Conservation (phyloP, 2,113 vertebrate genomes). For the Pica pica region DNA sequence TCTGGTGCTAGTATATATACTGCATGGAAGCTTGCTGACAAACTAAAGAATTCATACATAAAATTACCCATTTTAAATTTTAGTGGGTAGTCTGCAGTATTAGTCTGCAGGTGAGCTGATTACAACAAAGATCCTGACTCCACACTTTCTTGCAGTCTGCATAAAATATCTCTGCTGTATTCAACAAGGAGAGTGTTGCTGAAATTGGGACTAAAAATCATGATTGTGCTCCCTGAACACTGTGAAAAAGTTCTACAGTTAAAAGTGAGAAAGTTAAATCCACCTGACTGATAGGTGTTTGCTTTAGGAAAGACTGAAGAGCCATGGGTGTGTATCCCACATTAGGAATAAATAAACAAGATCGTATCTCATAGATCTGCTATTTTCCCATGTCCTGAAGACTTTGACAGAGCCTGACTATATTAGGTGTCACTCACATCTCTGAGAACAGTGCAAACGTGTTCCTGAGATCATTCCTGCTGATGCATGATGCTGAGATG, state of each 20-base stretch:
- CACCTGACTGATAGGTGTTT: not conserved
- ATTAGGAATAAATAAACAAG: not conserved
- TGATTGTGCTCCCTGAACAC: not conserved
- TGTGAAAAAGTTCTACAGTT: not conserved
- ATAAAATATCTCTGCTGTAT: not conserved
- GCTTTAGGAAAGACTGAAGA: not conserved
- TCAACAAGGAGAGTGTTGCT: not conserved
- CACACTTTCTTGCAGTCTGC: not conserved
- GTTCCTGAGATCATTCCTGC: not conserved
- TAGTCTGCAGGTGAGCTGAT: not conserved
- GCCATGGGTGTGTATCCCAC: not conserved
- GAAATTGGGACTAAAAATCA: not conserved
- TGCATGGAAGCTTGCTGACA: not conserved
- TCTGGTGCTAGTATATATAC: not conserved
- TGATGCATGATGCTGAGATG: not conserved
- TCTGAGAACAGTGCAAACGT: not conserved
- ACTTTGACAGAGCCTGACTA: not conserved
- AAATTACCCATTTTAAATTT: not conserved
- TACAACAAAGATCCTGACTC: not conserved
- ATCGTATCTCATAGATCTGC: not conserved
- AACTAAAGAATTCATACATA: not conserved
- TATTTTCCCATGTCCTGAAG: not conserved
- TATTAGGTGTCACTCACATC: not conserved
- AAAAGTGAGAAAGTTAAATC: not conserved
- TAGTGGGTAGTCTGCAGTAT: not conserved